A percentile compares a stretch with the other conserved stretches of the same genome.
phyloP scores from a whole-genome alignment of 2,113 vertebrate species.

The Antechinus stuartii region DNA sequence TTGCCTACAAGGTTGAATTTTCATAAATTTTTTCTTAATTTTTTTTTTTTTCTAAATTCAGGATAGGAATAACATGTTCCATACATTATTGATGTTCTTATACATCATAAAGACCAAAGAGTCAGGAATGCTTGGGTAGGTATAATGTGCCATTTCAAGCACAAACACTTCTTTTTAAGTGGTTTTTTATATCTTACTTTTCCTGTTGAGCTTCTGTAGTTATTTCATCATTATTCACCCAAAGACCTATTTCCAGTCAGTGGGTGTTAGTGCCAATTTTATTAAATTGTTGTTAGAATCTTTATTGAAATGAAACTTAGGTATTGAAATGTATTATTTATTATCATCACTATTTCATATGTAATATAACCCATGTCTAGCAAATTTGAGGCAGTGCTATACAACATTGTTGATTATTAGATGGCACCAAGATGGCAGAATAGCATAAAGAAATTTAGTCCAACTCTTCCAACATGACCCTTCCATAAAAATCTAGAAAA shows the following conservation, averaged over 20 bases:
- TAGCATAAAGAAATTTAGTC: neutral
- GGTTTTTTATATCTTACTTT: conserved; percentile 7
- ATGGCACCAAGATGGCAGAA: neutral
- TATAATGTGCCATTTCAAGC: conserved; percentile 55
- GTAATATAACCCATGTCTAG: neutral
- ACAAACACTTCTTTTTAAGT: conserved; percentile 7
- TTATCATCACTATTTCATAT: neutral
- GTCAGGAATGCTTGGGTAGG: conserved; percentile 97
- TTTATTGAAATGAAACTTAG: neutral
- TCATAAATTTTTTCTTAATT: conserved; percentile 22
- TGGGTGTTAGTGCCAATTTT: neutral
- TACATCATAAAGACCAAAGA: conserved; percentile 97
- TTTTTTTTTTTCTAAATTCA: conserved; percentile 76
- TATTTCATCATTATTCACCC: neutral
- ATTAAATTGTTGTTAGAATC: neutral
- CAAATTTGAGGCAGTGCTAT: neutral
- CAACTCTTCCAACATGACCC: neutral
- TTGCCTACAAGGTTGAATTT: conserved; percentile 4
- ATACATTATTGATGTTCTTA: conserved; percentile 97
- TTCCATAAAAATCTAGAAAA: neutral
- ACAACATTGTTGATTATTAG: neutral
- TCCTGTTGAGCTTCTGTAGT: conserved; percentile 19
- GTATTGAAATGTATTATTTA: neutral
- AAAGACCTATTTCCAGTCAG: neutral
- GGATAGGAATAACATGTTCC: conserved; percentile 98